Conservation (phyloP, 2,888 invertebrate genomes). For the Drosophila neutralis region DNA sequence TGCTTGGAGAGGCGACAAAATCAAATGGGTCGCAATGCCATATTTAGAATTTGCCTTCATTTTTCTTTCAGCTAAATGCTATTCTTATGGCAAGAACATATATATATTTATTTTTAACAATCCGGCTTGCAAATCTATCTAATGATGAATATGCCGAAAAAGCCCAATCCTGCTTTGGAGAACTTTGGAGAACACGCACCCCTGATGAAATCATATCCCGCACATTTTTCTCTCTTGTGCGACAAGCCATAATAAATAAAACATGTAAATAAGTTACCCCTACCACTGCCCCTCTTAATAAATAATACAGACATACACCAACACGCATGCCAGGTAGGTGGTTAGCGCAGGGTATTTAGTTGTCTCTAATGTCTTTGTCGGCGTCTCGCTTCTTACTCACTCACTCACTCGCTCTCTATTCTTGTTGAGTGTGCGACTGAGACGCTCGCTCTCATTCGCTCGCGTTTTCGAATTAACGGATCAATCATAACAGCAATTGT, state of each 20-base stretch:
- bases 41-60: conserved; percentile 64
- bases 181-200: conserved; percentile 32
- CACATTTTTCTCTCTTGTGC: conserved; percentile 8
- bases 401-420: conserved; percentile 8
- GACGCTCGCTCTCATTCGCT: conserved; percentile 38
- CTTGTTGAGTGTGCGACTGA: conserved; percentile 1
- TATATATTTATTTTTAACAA: conserved; percentile 50
- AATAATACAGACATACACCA: conserved; percentile 4
- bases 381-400: conserved; percentile 7
- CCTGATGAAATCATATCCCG: conserved; percentile 54
- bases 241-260: conserved; percentile 41
- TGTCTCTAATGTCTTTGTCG: conserved; percentile 23
- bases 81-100: conserved; percentile 52
- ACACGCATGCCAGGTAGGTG: conserved; percentile 2
- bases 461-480: conserved; percentile 70
- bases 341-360: conserved; percentile 32
- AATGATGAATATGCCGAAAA: conserved; percentile 18
- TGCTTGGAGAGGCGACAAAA: conserved; percentile 51
- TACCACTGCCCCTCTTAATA: neutral
- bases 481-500: conserved; percentile 71
- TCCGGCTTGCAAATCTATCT: conserved; percentile 47
- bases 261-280: conserved; percentile 24
- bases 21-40: conserved; percentile 70
- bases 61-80: conserved; percentile 35
- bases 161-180: neutral